Evolutionary conservation across 2,113 vertebrate genomes (phyloP), one percentile per base, ranked within the genome.

Genomic region (Malaclemys terrapin): DNA sequence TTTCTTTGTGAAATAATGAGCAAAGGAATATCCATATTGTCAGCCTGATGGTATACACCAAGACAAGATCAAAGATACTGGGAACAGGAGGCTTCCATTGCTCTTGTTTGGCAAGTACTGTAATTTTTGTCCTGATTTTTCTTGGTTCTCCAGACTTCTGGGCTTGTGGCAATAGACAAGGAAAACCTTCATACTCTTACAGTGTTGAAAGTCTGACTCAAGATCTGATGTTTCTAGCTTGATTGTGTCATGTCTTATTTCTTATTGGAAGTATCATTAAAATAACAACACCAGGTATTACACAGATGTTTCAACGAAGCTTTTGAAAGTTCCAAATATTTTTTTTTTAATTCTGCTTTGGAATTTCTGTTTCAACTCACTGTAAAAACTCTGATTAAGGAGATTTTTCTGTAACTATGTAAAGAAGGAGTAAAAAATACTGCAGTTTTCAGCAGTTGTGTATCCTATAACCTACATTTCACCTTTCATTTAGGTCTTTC

Each of bases 301-400:
- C 29, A 49, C 53, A 88, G 85, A 16, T 25, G 89, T 35, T 13
- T 47, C 75, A 78, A 4, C 47, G 83, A 22, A 50, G 25, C 72
- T 84, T 62, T 93, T 83, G 53, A 92, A 93, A 45, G 42, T 42
- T 92, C 79, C 87, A 93, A 95, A 65, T 83, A 29, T 17, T 88
- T 78, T 88, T 78, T 53, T 86, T 88, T 81, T 57, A 89, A 81
- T 84, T 45, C 31, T 31, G 80, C 49, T 50, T 0, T 0, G 79
- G 93, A 90, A 88, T n/a, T 3, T 53, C 91, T 84, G 0, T 76
- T 92, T 91, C 57, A 53, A 49, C 42, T 83, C 92, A 59, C 1
- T 0, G 56, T 59, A 52, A 54, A 49, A 14, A 4, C 1, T 59
- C 25, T 3, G 8, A 14, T 27, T 92, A 89, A 92, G 72, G 79